A percentile compares a stretch with the other conserved stretches of the same genome.
phyloP scores from a whole-genome alignment of 2,888 invertebrate genomes.

The Nysson spinosus region DNA sequence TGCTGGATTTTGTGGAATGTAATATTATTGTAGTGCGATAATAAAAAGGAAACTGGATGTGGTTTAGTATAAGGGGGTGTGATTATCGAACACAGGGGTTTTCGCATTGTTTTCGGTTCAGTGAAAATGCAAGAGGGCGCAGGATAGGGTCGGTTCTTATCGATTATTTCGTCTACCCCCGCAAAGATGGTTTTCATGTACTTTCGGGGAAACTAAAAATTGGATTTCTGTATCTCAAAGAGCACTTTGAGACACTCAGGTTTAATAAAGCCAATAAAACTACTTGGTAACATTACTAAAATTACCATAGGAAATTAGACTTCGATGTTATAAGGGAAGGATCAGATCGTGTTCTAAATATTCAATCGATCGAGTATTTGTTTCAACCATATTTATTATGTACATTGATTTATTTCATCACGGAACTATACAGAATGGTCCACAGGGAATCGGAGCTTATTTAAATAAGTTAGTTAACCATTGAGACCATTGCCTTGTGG shows the following conservation, averaged over 20 bases:
- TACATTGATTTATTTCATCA: slow-evolving; percentile 54
- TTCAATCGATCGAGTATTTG: not conserved
- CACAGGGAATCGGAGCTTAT: slow-evolving; percentile 39
- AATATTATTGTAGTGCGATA: not conserved
- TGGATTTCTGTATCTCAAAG: slow-evolving; percentile 37
- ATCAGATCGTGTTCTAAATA: too few species aligned
- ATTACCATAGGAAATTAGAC: too few species aligned
- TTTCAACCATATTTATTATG: slow-evolving; percentile 6
- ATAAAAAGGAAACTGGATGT: slow-evolving; percentile 10
- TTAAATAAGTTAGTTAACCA: slow-evolving; percentile 48
- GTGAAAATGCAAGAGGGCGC: slow-evolving; percentile 48
- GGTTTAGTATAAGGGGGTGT: slow-evolving; percentile 32
- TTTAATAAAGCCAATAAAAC: not conserved
- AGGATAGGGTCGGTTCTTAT: slow-evolving; percentile 49
- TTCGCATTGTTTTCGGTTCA: slow-evolving; percentile 56
- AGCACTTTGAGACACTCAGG: not conserved
- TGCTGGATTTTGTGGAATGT: too few species aligned
- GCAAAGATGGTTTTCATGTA: slow-evolving; percentile 52
- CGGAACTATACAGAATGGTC: slow-evolving; percentile 60
- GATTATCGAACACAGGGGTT: slow-evolving; percentile 36
- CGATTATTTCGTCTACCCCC: slow-evolving; percentile 50
- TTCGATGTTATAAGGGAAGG: too few species aligned
- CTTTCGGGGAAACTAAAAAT: slow-evolving; percentile 41
- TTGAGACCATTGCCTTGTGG: slow-evolving; percentile 22
- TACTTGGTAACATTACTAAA: too few species aligned